Evolutionary conservation across 2,888 invertebrate species (phyloP).

Genomic region (Tipula vernalis): DNA sequence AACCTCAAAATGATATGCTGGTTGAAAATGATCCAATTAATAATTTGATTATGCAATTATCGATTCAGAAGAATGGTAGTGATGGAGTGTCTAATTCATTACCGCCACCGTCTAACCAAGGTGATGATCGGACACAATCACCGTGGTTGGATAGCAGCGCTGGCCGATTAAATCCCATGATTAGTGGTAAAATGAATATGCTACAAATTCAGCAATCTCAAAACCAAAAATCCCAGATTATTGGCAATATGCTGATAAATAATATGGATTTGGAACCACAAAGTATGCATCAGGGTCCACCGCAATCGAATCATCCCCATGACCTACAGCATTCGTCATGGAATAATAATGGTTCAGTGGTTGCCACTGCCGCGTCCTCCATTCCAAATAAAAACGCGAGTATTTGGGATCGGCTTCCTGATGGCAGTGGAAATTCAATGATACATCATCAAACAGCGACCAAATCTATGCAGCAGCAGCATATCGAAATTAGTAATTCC

Average conservation of each 20-base stretch:
- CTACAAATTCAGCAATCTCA: slow-evolving; percentile 13
- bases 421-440: neutral
- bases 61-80: slow-evolving; percentile 21
- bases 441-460: neutral
- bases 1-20: slow-evolving; percentile 12
- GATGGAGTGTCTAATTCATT: neutral
- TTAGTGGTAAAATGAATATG: slow-evolving; percentile 6
- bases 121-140: neutral
- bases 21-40: slow-evolving; percentile 25
- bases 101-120: neutral
- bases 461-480: neutral
- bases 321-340: neutral
- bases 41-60: slow-evolving; percentile 39
- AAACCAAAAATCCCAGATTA: slow-evolving; percentile 10
- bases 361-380: neutral
- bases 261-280: slow-evolving; percentile 16
- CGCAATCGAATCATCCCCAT: neutral
- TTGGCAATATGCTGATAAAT: neutral
- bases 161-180: neutral
- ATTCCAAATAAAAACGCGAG: neutral
- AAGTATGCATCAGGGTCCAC: neutral
- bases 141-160: neutral
- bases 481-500: neutral
- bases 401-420: slow-evolving; percentile 5
- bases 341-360: neutral